Evolutionary conservation across 1,140 invertebrate genomes (phyloP), one percentile per base, ranked within the genome.

Genomic region (Drosophila nikananu): DNA sequence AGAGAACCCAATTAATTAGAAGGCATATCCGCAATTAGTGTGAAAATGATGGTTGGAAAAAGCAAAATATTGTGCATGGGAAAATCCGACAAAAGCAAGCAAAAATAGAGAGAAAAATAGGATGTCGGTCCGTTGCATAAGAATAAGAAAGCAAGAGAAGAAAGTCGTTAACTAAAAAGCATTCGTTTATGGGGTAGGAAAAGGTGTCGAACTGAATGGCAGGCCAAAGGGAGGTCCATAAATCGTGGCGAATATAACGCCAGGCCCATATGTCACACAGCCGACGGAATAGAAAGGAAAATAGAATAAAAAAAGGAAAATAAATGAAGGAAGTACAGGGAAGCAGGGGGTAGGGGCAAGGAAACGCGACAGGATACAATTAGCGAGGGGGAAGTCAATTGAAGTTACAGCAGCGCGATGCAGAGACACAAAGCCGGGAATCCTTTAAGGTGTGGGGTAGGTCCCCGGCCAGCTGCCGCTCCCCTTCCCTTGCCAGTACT

Each of bases 11-110:
- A 86, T 86, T 86, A 86, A 86, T 86, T 86, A 86, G 74, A 61
- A 72, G 82, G 82, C 82, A 86, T 86, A 81, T 86, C 78, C 82
- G 74, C 82, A 86, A 86, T 86, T 86, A 86, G 82, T 86, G 82
- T 81, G 78, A 86, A 86, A 86, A 78, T 79, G 64, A 83, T 78
- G 80, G 80, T 52, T 65, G 60, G 35, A 77, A 62, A 77, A 64
- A 75, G 68, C 62, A 55, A 75, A 83, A 79, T 70, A 82, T 78
- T 83, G 57, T 65, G 70, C 51, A 61, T 51, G 64, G 44, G 75
- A 82, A 83, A 72, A 67, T 35, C 54, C 32, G 42, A 46, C 62
- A 32, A 71, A 81, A 66, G 64, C 62, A 81, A 44, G 46, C 19
- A 21, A 68, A 44, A 75, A 62, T 48, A 27, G 23, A 76, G 61